Base-by-base conservation (phyloP, 2,888 invertebrate genomes). In the Drosophila algonquin region DNA sequence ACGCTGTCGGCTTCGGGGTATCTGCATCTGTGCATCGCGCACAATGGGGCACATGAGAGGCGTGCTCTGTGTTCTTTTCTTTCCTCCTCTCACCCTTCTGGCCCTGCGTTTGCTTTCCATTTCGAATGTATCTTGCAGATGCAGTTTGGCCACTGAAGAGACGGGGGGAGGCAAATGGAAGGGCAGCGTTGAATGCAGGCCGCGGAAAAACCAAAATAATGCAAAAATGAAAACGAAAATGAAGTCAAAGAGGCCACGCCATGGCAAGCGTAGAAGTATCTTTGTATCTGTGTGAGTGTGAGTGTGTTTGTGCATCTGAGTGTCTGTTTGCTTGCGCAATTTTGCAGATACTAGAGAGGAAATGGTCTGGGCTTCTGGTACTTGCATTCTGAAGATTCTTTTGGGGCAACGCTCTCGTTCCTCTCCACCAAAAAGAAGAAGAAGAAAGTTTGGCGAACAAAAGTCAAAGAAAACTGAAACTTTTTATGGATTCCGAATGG, bases 161-260 rank as follows among this genome's bases (percentile, higher is more conserved):
- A 14, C 35, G 21, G 55, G 52, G 61, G 52, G 21, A 30, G 27
- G 61, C 47, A 30, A 21, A 14, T 55, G 55, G 30, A 40, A 32
- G 55, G 56, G 59, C 52, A 46, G 44, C 46, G 68, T 53, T 60
- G 77, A 80, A 79, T 79, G 80, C 77, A 68, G 81, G 72, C 75
- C 80, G 73, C 47, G 68, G 58, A 56, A 57, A 60, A 74, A 71
- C 79, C 79, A 63, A 35, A 77, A 77, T 63, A 58, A 64, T 64
- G 63, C 53, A 64, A 65, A 65, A 47, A 35, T 53, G 32, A 47
- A 59, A 68, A 54, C 50, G 45, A 45, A 77, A 59, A 57, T 14
- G 48, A 53, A 81, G 84, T 81, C 84, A 84, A 81, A 85, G 75
- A 27, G 27, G 73, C 73, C 80, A 79, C 46, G 46, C 16, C 16